Evolutionary conservation across 2,797 vertebrate genomes (phyloP).

Genomic region (Betta splendens): DNA sequence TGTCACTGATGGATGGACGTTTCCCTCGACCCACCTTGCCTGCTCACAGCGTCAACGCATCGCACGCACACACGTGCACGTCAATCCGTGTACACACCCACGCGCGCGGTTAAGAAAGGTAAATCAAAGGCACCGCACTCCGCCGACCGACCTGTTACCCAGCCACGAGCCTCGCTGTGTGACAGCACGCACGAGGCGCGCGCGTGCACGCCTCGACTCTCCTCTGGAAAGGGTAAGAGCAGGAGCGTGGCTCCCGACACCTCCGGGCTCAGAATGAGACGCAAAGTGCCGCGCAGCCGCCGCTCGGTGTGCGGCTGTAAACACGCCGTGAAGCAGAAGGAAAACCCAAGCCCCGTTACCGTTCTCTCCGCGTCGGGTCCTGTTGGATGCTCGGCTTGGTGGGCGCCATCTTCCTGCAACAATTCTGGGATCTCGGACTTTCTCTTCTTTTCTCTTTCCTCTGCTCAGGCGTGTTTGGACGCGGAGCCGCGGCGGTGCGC

Average conservation of each 20-base stretch:
- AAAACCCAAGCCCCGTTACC: slow-evolving; percentile 84
- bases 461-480: slow-evolving; percentile 64
- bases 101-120: neutral
- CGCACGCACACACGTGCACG: slow-evolving; percentile 15
- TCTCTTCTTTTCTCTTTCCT: slow-evolving; percentile 47
- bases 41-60: slow-evolving; percentile 55
- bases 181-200: slow-evolving; percentile 8
- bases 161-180: slow-evolving; percentile 48
- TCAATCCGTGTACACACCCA: too few species aligned
- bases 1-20: slow-evolving; percentile 57
- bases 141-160: slow-evolving; percentile 80
- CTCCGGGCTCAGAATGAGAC: slow-evolving; percentile 57
- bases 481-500: slow-evolving; percentile 69
- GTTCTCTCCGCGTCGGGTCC: slow-evolving; percentile 97
- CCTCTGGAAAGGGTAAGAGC: slow-evolving; percentile 65
- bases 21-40: slow-evolving; percentile 55
- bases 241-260: slow-evolving; percentile 73
- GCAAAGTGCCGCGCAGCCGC: slow-evolving; percentile 43
- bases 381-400: slow-evolving; percentile 98
- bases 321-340: slow-evolving; percentile 46
- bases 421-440: slow-evolving; percentile 85
- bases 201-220: slow-evolving; percentile 45
- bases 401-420: slow-evolving; percentile 98
- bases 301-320: slow-evolving; percentile 38
- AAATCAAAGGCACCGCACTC: slow-evolving; percentile 30